These are phyloP conservation scores for Therioaphis trifolii DNA, from an alignment of 2,888 invertebrate genomes.

Conservation along the genomic window DNA sequence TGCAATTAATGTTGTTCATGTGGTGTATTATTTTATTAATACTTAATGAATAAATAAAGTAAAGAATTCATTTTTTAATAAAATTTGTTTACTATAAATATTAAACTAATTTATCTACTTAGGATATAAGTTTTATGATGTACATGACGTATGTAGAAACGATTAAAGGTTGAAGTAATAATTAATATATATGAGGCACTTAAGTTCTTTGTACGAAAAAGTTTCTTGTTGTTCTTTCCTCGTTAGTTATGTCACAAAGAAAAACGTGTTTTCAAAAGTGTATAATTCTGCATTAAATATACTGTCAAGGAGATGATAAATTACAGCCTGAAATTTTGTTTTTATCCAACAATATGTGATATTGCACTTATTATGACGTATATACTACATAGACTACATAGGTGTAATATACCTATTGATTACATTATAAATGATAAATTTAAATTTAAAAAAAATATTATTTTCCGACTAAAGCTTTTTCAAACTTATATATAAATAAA, in stretches of 20 bases:
- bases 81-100: too few species aligned
- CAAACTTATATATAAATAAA: too few species aligned
- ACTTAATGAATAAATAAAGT: too few species aligned
- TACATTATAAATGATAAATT: conserved; percentile 16
- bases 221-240: not conserved
- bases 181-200: not conserved
- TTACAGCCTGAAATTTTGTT: conserved; percentile 5
- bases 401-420: not conserved
- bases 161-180: not conserved
- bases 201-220: conserved; percentile 3
- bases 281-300: conserved; percentile 13
- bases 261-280: not conserved
- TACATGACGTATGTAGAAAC: not conserved
- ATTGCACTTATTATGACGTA: not conserved
- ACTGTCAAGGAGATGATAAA: conserved; percentile 17
- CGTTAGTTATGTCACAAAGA: not conserved
- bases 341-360: not conserved
- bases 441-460: not conserved
- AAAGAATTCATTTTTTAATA: too few species aligned
- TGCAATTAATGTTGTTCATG: too few species aligned
- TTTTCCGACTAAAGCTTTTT: not conserved
- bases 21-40: too few species aligned
- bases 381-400: not conserved
- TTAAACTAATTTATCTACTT: too few species aligned
- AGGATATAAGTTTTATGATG: too few species aligned